Evolutionary conservation across 2,888 invertebrate genomes (phyloP).

Genomic region (Cryptus viduatorius): DNA sequence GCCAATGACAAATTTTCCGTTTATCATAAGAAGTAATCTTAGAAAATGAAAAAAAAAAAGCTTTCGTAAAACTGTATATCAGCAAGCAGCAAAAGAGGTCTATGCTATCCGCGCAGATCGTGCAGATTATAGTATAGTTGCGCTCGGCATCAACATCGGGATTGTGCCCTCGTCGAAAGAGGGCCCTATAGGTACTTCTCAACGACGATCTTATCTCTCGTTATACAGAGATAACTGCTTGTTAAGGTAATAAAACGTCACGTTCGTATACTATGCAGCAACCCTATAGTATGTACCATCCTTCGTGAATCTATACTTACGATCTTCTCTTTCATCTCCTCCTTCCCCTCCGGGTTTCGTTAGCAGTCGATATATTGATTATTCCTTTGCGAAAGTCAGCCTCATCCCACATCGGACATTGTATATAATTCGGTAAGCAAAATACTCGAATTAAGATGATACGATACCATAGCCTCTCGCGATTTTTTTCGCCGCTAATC

Average conservation of each 20-base stretch:
- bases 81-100: slow-evolving; percentile 30
- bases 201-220: slow-evolving; percentile 68
- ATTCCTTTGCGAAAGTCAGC: slow-evolving; percentile 31
- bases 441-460: neutral
- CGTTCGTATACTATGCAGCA: slow-evolving; percentile 50
- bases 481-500: neutral
- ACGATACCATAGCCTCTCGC: neutral
- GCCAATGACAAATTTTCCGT: neutral
- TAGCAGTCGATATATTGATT: slow-evolving; percentile 62
- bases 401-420: neutral
- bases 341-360: slow-evolving; percentile 29
- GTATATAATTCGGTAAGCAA: neutral
- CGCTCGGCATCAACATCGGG: slow-evolving; percentile 56
- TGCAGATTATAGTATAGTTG: slow-evolving; percentile 56
- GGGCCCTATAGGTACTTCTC: slow-evolving; percentile 65
- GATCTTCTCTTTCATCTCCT: slow-evolving; percentile 50
- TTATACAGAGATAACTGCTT: slow-evolving; percentile 67
- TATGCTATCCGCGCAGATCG: slow-evolving; percentile 55
- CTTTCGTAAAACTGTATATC: slow-evolving; percentile 20
- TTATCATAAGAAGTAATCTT: slow-evolving; percentile 8
- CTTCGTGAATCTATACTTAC: slow-evolving; percentile 54
- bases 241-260: slow-evolving; percentile 70
- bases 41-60: neutral
- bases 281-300: slow-evolving; percentile 40
- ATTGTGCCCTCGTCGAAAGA: slow-evolving; percentile 62